These are phyloP conservation scores for Plutella xylostella DNA, from an alignment of 2,888 invertebrate genomes.

Conservation along the genomic window DNA sequence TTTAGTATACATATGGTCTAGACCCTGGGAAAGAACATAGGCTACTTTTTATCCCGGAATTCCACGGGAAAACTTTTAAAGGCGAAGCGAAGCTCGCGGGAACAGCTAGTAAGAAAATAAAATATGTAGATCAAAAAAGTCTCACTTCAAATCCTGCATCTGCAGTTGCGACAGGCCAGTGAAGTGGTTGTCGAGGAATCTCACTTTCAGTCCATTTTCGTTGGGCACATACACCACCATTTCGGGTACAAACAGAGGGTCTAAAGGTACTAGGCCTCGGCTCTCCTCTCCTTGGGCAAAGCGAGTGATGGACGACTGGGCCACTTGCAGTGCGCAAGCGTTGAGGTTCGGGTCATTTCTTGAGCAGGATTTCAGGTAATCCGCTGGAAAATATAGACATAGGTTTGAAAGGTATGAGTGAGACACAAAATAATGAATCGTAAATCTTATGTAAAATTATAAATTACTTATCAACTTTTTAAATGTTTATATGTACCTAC, in stretches of 20 bases:
- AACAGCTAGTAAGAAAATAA: too few relatives aligned
- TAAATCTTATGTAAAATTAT: background rate
- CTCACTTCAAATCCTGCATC: conserved; percentile 36
- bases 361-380: conserved; percentile 37
- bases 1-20: too few relatives aligned
- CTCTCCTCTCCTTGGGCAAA: conserved; percentile 36
- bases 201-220: conserved; percentile 37
- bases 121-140: background rate
- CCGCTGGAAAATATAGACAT: conserved; percentile 22
- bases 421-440: too few relatives aligned
- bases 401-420: background rate
- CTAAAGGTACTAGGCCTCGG: conserved; percentile 32
- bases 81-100: too few relatives aligned
- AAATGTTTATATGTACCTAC: too few relatives aligned
- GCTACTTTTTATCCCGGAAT: too few relatives aligned
- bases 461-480: too few relatives aligned
- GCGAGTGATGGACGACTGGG: conserved; percentile 31
- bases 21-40: too few relatives aligned
- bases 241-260: conserved; percentile 38
- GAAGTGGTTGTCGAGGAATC: conserved; percentile 41
- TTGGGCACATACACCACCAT: conserved; percentile 42
- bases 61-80: too few relatives aligned
- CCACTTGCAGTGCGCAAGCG: conserved; percentile 40
- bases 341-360: conserved; percentile 44
- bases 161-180: conserved; percentile 37